Conservation (phyloP, 2,888 invertebrate species). For the Liopterus haemorrhoidalis region DNA sequence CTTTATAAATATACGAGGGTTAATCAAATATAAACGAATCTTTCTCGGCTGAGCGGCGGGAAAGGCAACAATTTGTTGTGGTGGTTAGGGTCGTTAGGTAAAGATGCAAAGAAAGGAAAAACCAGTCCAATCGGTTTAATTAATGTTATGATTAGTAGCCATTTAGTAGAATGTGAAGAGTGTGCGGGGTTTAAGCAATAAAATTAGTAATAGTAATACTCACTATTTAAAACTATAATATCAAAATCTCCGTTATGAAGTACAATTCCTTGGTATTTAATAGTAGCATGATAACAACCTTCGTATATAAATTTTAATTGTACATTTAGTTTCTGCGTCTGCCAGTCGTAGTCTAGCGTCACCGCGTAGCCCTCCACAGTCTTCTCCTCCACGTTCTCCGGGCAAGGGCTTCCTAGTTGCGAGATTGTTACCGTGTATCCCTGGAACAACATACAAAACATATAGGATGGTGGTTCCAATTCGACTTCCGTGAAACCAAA, state of each 20-base stretch:
- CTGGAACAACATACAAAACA: conserved; percentile 43
- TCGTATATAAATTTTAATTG: conserved; percentile 72
- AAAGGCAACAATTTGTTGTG: no score
- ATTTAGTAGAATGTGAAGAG: no score
- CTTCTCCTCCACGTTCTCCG: conserved; percentile 48
- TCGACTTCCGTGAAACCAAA: no score
- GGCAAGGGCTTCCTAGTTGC: conserved; percentile 52
- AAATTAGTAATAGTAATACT: conserved; percentile 40
- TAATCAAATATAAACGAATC: no score
- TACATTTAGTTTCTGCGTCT: conserved; percentile 70
- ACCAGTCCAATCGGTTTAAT: no score
- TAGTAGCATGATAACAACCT: conserved; percentile 75
- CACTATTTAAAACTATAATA: conserved; percentile 84
- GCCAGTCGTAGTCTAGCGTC: conserved; percentile 67
- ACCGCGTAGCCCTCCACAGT: conserved; percentile 50
- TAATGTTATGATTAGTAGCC: no score
- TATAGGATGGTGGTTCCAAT: no score
- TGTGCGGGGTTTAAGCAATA: no score
- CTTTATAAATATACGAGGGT: background rate
- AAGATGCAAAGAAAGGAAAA: no score
- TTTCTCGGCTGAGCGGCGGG: no score
- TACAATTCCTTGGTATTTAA: conserved; percentile 67
- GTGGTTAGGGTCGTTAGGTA: no score
- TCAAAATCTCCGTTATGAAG: conserved; percentile 87
- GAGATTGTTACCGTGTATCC: conserved; percentile 57